These are phyloP conservation scores for Dolichomitus sp. DNA, from an alignment of 2,888 invertebrate genomes.

Conservation along the genomic window DNA sequence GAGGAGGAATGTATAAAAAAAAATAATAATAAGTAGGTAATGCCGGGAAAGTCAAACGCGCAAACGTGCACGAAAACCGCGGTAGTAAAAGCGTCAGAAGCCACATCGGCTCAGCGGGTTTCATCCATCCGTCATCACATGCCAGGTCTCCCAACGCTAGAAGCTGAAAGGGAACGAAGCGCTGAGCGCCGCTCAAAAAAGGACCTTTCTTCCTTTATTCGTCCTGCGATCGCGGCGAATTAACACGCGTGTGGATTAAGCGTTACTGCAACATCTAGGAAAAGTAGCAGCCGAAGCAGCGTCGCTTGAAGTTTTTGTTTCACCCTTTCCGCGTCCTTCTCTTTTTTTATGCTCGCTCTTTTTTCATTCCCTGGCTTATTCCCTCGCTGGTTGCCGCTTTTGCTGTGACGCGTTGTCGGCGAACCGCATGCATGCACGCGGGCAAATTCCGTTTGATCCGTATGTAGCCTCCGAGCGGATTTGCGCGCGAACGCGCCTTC, in stretches of 20 bases:
- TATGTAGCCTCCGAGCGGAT: slow-evolving; percentile 45
- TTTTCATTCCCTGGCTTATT: slow-evolving; percentile 40
- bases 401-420: slow-evolving; percentile 33
- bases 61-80: slow-evolving; percentile 56
- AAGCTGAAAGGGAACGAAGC: slow-evolving; percentile 55
- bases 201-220: slow-evolving; percentile 59
- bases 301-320: slow-evolving; percentile 34
- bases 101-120: slow-evolving; percentile 17
- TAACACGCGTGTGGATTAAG: slow-evolving; percentile 39
- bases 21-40: slow-evolving; percentile 27
- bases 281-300: slow-evolving; percentile 40
- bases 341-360: slow-evolving; percentile 12
- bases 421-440: slow-evolving; percentile 28
- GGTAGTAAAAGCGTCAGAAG: slow-evolving; percentile 42
- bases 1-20: slow-evolving; percentile 23
- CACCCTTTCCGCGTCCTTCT: slow-evolving; percentile 35
- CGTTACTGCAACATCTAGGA: slow-evolving; percentile 41
- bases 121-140: slow-evolving; percentile 50
- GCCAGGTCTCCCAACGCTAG: slow-evolving; percentile 11
- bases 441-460: slow-evolving; percentile 65
- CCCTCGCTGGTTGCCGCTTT: slow-evolving; percentile 34
- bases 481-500: slow-evolving; percentile 39
- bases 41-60: slow-evolving; percentile 62
- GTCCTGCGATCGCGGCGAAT: slow-evolving; percentile 44
- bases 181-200: slow-evolving; percentile 31